Conservation (phyloP, 2,113 vertebrate genomes). For the Tautogolabrus adspersus region DNA sequence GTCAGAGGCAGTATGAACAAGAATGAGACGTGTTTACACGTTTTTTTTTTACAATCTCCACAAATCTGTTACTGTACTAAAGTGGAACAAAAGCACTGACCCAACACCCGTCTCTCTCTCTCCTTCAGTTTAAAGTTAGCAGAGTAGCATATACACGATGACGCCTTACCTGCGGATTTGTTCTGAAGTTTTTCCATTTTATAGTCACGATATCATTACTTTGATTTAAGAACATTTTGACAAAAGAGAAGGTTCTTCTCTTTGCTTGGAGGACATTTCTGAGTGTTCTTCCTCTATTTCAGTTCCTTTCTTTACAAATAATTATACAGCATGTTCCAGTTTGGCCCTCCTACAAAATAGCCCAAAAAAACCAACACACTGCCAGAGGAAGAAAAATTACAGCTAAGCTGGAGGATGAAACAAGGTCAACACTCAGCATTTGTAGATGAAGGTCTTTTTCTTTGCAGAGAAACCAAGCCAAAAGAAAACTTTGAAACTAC, state of each 20-base stretch:
- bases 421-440: constrained; percentile 21
- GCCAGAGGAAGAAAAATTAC: constrained; percentile 4
- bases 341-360: background rate
- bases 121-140: background rate
- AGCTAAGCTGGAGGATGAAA: background rate
- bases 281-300: background rate
- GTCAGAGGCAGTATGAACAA: background rate
- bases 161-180: background rate
- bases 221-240: background rate
- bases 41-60: background rate
- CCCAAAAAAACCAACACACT: background rate
- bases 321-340: background rate
- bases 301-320: background rate
- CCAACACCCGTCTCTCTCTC: background rate
- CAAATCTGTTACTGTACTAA: constrained; percentile 7
- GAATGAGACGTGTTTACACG: background rate
- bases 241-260: background rate
- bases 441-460: constrained; percentile 8
- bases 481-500: background rate
- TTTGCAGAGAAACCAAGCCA: constrained; percentile 2
- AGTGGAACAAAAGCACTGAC: background rate
- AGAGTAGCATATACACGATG: background rate
- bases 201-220: background rate
- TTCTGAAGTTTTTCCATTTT: too few species aligned
- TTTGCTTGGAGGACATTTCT: background rate